Conservation (phyloP, 2,888 invertebrate genomes). For the Zaprionus obscuricornis region DNA sequence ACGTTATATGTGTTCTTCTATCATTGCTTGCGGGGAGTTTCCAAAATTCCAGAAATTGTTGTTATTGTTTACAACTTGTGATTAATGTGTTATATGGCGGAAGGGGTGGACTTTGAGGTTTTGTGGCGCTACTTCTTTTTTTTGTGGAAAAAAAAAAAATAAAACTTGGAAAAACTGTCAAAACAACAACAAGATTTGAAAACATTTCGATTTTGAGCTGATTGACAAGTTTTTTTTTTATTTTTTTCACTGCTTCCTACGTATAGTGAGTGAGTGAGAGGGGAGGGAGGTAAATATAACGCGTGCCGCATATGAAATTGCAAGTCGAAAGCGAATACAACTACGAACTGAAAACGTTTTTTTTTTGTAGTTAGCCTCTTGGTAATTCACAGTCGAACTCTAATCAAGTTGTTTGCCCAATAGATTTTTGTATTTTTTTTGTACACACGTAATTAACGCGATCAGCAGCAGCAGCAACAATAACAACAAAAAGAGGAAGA, state of each 20-base stretch:
- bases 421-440: too few species aligned
- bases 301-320: conserved; percentile 56
- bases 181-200: too few species aligned
- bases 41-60: conserved; percentile 57
- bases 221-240: too few species aligned
- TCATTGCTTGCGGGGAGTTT: too few species aligned
- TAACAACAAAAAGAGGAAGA: conserved; percentile 5
- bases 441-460: conserved; percentile 64
- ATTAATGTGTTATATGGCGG: conserved; percentile 37
- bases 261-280: background rate
- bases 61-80: conserved; percentile 60
- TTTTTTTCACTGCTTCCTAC: too few species aligned
- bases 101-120: background rate
- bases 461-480: conserved; percentile 20
- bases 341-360: too few species aligned
- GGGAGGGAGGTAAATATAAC: conserved; percentile 35
- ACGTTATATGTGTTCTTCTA: too few species aligned
- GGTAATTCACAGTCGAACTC: conserved; percentile 60
- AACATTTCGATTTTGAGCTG: too few species aligned
- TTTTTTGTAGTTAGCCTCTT: conserved; percentile 22
- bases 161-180: conserved; percentile 42
- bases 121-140: too few species aligned
- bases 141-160: conserved; percentile 19
- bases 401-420: conserved; percentile 74
- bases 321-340: conserved; percentile 9